Conservation (phyloP, 2,113 vertebrate species). For the Corythoichthys intestinalis region DNA sequence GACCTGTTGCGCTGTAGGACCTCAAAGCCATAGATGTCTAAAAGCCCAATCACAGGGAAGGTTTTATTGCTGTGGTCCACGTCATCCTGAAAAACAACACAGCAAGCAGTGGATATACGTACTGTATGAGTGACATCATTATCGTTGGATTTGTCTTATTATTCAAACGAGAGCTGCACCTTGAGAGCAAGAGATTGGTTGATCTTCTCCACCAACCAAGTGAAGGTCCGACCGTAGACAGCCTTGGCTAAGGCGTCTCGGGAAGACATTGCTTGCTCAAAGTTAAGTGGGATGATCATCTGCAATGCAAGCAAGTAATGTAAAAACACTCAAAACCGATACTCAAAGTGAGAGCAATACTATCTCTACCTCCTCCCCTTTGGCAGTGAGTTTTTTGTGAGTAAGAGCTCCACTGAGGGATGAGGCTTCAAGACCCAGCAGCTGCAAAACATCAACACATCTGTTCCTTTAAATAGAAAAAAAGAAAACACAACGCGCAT, state of each 20-base stretch:
- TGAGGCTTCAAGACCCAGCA: constrained; percentile 81
- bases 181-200: constrained; percentile 89
- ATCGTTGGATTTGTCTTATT: neutral
- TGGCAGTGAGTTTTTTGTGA: constrained; percentile 95
- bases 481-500: constrained; percentile 2
- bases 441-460: constrained; percentile 72
- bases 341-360: neutral
- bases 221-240: constrained; percentile 88
- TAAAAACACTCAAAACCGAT: neutral
- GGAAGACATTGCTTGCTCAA: constrained; percentile 88
- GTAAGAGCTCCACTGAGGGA: constrained; percentile 82
- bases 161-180: constrained; percentile 63
- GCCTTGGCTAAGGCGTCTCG: constrained; percentile 90
- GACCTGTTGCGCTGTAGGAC: constrained; percentile 95
- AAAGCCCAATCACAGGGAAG: constrained; percentile 86
- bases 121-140: neutral
- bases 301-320: constrained; percentile 43
- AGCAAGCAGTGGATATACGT: neutral
- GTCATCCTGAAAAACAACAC: constrained; percentile 72
- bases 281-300: constrained; percentile 88
- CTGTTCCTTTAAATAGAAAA: constrained; percentile 8
- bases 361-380: constrained; percentile 88
- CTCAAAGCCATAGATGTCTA: constrained; percentile 98
- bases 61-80: constrained; percentile 80
- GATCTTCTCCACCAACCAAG: constrained; percentile 92